Base-by-base conservation (phyloP, 2,797 vertebrate genomes). In the Mormyrops attenuatus region DNA sequence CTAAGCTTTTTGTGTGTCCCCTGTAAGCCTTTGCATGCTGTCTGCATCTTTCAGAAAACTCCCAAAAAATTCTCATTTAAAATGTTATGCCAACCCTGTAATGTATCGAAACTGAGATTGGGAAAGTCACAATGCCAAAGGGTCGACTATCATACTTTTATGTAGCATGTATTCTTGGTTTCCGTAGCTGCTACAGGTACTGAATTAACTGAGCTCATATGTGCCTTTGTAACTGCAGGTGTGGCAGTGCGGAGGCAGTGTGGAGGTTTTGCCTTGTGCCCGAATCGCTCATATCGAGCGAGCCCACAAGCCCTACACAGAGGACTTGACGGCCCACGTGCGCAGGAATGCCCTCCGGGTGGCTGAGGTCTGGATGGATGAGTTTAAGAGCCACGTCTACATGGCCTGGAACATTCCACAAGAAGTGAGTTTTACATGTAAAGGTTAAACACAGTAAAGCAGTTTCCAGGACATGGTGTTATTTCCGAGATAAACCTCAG, bases 311-410 rank as follows among this genome's bases (percentile, higher is more conserved):
- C 98, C 98, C 0, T 99, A 99, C 94, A 99, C 98, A 0, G 96
- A 97, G 89, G 97, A 99, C 92, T 96, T 99, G 90, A 97, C 98
- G 0, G 95, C 95, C 1, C 97, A 98, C 0, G 97, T 99, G 55
- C 97, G 98, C 0, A 95, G 98, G 5, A 99, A 99, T 0, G 98
- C 98, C 0, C 95, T 99, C 41, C 94, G 98, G 88, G 97, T 97
- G 91, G 98, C 98, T 0, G 98, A 99, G 91, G 98, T 99, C 77
- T 99, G 98, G 98, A 99, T 99, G 98, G 98, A 99, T 22, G 97
- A 98, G 91, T 97, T 98, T 91, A 98, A 97, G 94, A 98, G 96
- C 90, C 98, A 99, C 0, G 98, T 99, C 89, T 99, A 99, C 91
- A 99, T 99, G 98, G 98, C 98, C 0, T 99, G 98, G 98, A 99